phyloP scores from a whole-genome alignment of 2,888 invertebrate genomes.

The Danaus chrysippus region DNA sequence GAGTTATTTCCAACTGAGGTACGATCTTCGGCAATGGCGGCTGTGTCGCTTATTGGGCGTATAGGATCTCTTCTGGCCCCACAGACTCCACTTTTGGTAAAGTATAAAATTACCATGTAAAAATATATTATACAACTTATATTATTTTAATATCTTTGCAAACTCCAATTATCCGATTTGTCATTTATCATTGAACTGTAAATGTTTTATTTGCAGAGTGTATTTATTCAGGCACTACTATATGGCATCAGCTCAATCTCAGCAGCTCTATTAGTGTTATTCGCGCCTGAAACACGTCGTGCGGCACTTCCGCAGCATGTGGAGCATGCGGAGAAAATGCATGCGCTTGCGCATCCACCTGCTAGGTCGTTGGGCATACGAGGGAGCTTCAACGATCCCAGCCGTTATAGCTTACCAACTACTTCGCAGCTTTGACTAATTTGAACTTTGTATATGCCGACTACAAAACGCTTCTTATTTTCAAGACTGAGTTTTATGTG shows the following conservation, averaged over 20 bases:
- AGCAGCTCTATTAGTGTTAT: slow-evolving; percentile 74
- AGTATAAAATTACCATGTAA: slow-evolving; percentile 16
- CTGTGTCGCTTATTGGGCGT: slow-evolving; percentile 84
- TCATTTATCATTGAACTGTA: no score
- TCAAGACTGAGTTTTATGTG: slow-evolving; percentile 1
- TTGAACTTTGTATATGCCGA: not conserved
- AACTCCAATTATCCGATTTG: no score
- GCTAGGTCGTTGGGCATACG: slow-evolving; percentile 13
- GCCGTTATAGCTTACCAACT: not conserved
- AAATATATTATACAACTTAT: no score
- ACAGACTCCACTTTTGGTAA: slow-evolving; percentile 82
- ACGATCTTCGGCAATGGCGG: slow-evolving; percentile 82
- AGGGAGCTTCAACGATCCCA: not conserved
- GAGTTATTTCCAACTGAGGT: slow-evolving; percentile 85
- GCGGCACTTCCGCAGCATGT: slow-evolving; percentile 75
- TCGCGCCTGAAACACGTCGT: slow-evolving; percentile 80
- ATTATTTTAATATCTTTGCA: no score
- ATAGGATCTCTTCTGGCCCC: slow-evolving; percentile 85
- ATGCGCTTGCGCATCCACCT: slow-evolving; percentile 25
- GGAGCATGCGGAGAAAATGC: slow-evolving; percentile 63
- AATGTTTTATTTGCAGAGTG: slow-evolving; percentile 41
- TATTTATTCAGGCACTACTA: slow-evolving; percentile 60
- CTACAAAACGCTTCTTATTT: no score
- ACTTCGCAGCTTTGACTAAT: not conserved
- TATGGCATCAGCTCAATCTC: slow-evolving; percentile 61